Conservation (phyloP, 2,888 invertebrate species). For the Drosophila bunnanda region DNA sequence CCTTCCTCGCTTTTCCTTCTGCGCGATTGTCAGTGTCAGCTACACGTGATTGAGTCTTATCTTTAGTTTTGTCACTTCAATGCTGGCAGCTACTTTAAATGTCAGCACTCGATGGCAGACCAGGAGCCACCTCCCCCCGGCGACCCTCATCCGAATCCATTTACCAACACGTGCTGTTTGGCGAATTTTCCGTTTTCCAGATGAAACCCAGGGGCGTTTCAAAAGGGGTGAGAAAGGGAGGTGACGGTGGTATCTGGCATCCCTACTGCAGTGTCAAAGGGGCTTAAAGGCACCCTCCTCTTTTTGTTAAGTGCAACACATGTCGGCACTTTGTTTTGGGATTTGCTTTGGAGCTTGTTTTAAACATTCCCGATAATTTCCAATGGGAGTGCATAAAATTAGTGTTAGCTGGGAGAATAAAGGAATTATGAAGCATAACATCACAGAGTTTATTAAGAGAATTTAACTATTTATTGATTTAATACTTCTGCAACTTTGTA, state of each 20-base stretch:
- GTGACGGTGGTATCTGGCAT: slow-evolving; percentile 13
- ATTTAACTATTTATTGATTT: neutral
- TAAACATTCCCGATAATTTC: slow-evolving; percentile 36
- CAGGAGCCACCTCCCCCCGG: slow-evolving; percentile 1
- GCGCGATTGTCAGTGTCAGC: slow-evolving; percentile 69
- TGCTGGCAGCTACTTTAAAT: slow-evolving; percentile 79
- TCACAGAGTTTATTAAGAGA: too few relatives aligned
- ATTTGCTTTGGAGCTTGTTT: slow-evolving; percentile 64
- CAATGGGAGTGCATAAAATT: slow-evolving; percentile 21
- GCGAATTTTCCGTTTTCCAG: slow-evolving; percentile 48
- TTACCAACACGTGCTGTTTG: slow-evolving; percentile 64
- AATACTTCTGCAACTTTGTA: too few relatives aligned
- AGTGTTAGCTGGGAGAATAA: neutral
- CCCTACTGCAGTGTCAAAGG: slow-evolving; percentile 60
- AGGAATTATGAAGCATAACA: too few relatives aligned
- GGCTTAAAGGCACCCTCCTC: slow-evolving; percentile 41
- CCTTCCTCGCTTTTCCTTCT: slow-evolving; percentile 17
- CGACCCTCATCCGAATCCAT: slow-evolving; percentile 25
- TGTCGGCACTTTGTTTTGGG: slow-evolving; percentile 77
- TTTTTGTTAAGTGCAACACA: slow-evolving; percentile 75
- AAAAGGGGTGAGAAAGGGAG: slow-evolving; percentile 5
- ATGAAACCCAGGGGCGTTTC: slow-evolving; percentile 2
- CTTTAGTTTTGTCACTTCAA: slow-evolving; percentile 80
- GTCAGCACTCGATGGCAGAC: slow-evolving; percentile 60
- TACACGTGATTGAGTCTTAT: slow-evolving; percentile 79